Percentiles rank a stretch among this genome's conserved stretches.
phyloP scores from a whole-genome alignment of 2,797 vertebrate species.

The Danio choprae region DNA sequence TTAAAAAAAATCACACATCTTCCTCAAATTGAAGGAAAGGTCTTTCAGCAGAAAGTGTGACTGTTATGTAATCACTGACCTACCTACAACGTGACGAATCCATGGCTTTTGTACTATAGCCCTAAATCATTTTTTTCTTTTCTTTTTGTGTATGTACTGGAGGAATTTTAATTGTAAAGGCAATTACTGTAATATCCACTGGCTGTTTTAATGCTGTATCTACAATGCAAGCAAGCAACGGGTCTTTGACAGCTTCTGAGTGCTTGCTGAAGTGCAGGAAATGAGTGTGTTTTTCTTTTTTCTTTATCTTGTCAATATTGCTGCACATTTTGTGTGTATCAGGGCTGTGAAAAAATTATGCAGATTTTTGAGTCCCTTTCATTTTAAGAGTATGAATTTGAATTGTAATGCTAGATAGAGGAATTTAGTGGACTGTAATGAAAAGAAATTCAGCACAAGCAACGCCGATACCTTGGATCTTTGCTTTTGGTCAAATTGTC shows the following conservation, averaged over 20 bases:
- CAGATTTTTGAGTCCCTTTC: background rate
- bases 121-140: background rate
- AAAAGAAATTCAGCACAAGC: too few species aligned
- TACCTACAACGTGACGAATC: slow-evolving; percentile 11
- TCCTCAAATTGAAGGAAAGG: slow-evolving; percentile 14
- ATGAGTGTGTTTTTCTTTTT: background rate
- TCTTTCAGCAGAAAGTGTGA: background rate
- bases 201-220: slow-evolving; percentile 2
- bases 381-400: background rate
- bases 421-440: background rate
- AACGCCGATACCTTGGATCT: too few species aligned
- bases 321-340: background rate
- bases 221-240: background rate
- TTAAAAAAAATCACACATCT: slow-evolving; percentile 11
- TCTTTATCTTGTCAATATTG: background rate
- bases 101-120: slow-evolving; percentile 7
- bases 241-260: slow-evolving; percentile 5
- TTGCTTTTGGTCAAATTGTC: too few species aligned
- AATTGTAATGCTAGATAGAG: background rate
- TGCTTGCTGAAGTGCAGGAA: background rate
- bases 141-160: background rate
- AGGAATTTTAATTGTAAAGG: background rate
- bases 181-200: background rate
- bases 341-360: background rate
- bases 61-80: slow-evolving; percentile 25